Evolutionary conservation across 2,113 vertebrate species (phyloP), one percentile per base, ranked within the genome.

Genomic region (Hippocampus mohnikei): DNA sequence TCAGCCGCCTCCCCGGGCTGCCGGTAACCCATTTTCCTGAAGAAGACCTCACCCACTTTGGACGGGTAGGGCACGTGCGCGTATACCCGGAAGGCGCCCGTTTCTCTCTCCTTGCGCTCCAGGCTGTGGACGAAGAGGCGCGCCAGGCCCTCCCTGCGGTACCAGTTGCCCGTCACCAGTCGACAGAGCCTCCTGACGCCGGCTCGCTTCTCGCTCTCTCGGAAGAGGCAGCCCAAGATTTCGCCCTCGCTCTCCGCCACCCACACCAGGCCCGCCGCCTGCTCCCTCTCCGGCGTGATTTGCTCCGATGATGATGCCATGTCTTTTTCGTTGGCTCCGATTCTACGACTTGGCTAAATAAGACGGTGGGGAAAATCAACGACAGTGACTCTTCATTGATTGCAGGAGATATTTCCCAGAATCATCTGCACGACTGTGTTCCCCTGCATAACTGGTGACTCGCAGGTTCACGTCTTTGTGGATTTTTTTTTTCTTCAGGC

Each of bases 221-320:
- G 82, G 48, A 94, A 93, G 75, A 95, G 84, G 50, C 94, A 94
- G n/a, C 92, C 94, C 0, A 94, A 81, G 21, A 95, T 90, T 0
- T 95, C 94, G 0, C 93, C 94, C 0, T 94, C 92, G 0, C 82
- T 81, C 48, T 95, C 94, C 0, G 94, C 94, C 75, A 95, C 88
- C 94, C 94, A 95, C 18, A 95, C 92, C 52, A 90, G 88, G 6
- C 90, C 92, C 0, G 90, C 91, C 7, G 86, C 41, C 83, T 87
- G 68, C 78, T 91, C 89, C 75, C 91, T 82, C 53, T 92, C 89
- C 13, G 84, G 72, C 52, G 84, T 85, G 46, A 91, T 50, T 13
- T 72, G 87, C 76, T 91, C 91, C 44, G 89, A 48, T 15, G 79
- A 62, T 8, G 2, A 8, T 16, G 88, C 88, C 33, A 73, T 82